phyloP scores from a whole-genome alignment of 64 coral and sea anemone species.

The Stichodactyla helianthus region DNA sequence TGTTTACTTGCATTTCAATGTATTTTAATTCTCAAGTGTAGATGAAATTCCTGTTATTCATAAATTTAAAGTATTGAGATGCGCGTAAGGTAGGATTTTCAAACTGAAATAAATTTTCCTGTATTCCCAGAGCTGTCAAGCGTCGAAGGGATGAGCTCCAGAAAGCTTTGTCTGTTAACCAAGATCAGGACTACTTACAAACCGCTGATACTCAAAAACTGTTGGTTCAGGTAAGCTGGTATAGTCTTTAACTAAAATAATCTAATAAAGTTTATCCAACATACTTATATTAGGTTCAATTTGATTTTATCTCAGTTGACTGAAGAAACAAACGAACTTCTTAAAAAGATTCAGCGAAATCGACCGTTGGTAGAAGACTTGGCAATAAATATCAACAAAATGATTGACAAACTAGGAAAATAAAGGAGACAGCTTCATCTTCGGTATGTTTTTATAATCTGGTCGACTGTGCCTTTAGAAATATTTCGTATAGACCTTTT shows the following conservation, averaged over 20 bases:
- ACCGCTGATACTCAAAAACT: not conserved
- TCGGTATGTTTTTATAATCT: too few species aligned
- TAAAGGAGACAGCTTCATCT: too few species aligned
- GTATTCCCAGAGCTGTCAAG: not conserved
- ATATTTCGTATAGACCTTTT: too few species aligned
- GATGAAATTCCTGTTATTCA: too few species aligned
- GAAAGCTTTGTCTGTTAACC: not conserved
- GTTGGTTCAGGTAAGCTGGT: not conserved
- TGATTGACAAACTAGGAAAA: constrained; percentile 21
- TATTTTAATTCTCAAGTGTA: not conserved
- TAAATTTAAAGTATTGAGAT: too few species aligned
- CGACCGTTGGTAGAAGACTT: constrained; percentile 42
- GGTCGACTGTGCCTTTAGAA: too few species aligned
- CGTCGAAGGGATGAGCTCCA: not conserved
- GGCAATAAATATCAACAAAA: constrained; percentile 23
- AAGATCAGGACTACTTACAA: not conserved
- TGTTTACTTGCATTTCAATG: not conserved
- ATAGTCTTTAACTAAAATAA: not conserved
- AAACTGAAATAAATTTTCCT: too few species aligned
- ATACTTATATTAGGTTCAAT: not conserved
- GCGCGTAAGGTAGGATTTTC: too few species aligned
- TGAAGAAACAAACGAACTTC: constrained; percentile 19
- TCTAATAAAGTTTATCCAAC: not conserved
- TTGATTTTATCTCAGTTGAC: constrained; percentile 25
- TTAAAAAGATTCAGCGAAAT: constrained; percentile 17